Conservation (phyloP, 2,797 vertebrate species). For the Pempheris klunzingeri region DNA sequence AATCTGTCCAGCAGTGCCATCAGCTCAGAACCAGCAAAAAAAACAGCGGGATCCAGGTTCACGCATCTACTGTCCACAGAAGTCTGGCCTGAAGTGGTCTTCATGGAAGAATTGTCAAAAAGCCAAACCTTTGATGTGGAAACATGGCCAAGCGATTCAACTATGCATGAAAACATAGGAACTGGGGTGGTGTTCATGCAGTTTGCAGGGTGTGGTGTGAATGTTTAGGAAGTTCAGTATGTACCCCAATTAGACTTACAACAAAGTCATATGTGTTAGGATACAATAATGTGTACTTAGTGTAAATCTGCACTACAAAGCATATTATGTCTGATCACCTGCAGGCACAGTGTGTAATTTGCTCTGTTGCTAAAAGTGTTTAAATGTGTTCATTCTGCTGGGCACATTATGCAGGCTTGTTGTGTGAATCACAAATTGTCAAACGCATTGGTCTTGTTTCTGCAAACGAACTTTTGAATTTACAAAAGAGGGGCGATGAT, state of each 20-base stretch:
- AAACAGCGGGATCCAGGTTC: too few relatives aligned
- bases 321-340: slow-evolving; percentile 41
- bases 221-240: neutral
- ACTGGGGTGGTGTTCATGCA: too few relatives aligned
- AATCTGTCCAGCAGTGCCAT: too few relatives aligned
- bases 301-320: slow-evolving; percentile 58
- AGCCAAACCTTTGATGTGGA: too few relatives aligned
- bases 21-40: too few relatives aligned
- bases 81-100: too few relatives aligned
- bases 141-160: too few relatives aligned
- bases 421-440: slow-evolving; percentile 26
- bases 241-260: slow-evolving; percentile 19
- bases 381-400: slow-evolving; percentile 46
- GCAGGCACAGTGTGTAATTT: slow-evolving; percentile 62
- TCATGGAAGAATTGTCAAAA: too few relatives aligned
- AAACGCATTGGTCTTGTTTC: neutral
- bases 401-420: slow-evolving; percentile 45
- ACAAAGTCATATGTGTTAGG: slow-evolving; percentile 12
- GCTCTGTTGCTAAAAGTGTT: slow-evolving; percentile 38
- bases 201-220: neutral
- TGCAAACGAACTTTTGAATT: neutral
- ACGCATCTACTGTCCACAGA: too few relatives aligned
- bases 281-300: neutral
- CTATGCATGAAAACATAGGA: too few relatives aligned
- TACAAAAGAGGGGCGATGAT: neutral